Evolutionary conservation across 2,113 vertebrate species (phyloP).

Genomic region (Cyprinus carpio): DNA sequence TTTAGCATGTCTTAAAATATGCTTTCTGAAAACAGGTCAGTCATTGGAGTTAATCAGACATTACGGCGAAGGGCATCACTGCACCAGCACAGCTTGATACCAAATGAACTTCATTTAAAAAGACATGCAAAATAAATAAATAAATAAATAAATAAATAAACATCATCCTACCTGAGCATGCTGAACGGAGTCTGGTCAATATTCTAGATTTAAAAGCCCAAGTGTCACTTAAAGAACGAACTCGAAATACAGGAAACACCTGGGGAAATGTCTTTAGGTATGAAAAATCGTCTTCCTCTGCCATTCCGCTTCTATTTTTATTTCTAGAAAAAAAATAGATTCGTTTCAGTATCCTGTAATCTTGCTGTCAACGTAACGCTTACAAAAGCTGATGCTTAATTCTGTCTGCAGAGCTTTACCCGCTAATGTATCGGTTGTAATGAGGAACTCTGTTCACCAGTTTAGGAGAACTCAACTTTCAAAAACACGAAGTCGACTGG

Average conservation of each 20-base stretch:
- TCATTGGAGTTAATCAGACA: neutral
- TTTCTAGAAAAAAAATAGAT: neutral
- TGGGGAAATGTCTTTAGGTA: slow-evolving; percentile 38
- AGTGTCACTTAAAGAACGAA: slow-evolving; percentile 59
- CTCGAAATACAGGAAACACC: slow-evolving; percentile 40
- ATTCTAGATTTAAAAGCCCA: slow-evolving; percentile 58
- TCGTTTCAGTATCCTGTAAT: neutral
- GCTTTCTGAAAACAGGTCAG: neutral
- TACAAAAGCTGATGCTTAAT: neutral
- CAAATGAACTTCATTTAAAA: neutral
- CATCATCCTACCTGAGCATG: slow-evolving; percentile 55
- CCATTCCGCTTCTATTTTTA: slow-evolving; percentile 31
- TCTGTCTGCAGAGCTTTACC: neutral
- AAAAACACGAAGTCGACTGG: neutral
- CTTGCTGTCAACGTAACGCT: neutral
- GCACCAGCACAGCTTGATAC: neutral
- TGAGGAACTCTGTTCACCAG: neutral
- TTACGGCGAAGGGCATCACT: neutral
- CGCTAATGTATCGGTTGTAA: neutral
- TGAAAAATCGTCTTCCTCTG: slow-evolving; percentile 39
- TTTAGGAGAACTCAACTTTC: neutral
- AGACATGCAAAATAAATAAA: neutral
- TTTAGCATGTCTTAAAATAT: neutral
- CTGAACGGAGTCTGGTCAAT: slow-evolving; percentile 50
- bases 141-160: neutral